A percentile compares a stretch with the other conserved stretches of the same genome.
phyloP scores from a whole-genome alignment of 2,888 invertebrate species.

The Pharmacophagus antenor region DNA sequence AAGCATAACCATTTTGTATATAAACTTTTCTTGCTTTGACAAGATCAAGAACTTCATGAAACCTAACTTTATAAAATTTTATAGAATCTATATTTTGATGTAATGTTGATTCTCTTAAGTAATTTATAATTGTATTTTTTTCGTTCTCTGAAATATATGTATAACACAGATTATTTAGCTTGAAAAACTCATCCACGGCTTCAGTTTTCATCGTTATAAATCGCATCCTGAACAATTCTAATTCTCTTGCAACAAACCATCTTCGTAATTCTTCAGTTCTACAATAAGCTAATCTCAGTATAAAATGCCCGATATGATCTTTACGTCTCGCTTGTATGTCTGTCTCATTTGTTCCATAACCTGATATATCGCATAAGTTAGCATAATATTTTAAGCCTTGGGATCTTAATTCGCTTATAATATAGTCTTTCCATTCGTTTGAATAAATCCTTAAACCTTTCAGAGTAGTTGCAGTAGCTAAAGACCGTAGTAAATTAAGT shows the following conservation, averaged over 20 bases:
- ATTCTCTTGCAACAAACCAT: slow-evolving; percentile 94
- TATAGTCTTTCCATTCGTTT: slow-evolving; percentile 84
- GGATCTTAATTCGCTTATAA: slow-evolving; percentile 83
- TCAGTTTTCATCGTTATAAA: slow-evolving; percentile 84
- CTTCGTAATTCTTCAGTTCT: slow-evolving; percentile 90
- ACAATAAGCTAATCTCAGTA: slow-evolving; percentile 94
- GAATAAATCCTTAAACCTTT: slow-evolving; percentile 83
- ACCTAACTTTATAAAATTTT: slow-evolving; percentile 91
- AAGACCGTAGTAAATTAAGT: slow-evolving; percentile 86
- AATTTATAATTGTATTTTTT: slow-evolving; percentile 81
- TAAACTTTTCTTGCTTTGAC: slow-evolving; percentile 89
- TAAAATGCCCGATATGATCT: slow-evolving; percentile 96
- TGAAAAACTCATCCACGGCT: slow-evolving; percentile 84
- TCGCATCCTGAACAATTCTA: slow-evolving; percentile 92
- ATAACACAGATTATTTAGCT: slow-evolving; percentile 84
- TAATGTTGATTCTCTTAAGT: slow-evolving; percentile 83
- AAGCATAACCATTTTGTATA: slow-evolving; percentile 90
- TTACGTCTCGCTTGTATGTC: slow-evolving; percentile 85
- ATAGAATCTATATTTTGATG: slow-evolving; percentile 81
- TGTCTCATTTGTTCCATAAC: slow-evolving; percentile 76
- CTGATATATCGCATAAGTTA: slow-evolving; percentile 81
- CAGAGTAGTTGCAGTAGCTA: slow-evolving; percentile 86
- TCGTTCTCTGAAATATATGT: slow-evolving; percentile 84
- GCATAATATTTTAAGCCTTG: slow-evolving; percentile 85
- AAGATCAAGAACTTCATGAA: slow-evolving; percentile 92